Conservation (phyloP, 2,113 vertebrate genomes). For the Tetraodon nigroviridis region DNA sequence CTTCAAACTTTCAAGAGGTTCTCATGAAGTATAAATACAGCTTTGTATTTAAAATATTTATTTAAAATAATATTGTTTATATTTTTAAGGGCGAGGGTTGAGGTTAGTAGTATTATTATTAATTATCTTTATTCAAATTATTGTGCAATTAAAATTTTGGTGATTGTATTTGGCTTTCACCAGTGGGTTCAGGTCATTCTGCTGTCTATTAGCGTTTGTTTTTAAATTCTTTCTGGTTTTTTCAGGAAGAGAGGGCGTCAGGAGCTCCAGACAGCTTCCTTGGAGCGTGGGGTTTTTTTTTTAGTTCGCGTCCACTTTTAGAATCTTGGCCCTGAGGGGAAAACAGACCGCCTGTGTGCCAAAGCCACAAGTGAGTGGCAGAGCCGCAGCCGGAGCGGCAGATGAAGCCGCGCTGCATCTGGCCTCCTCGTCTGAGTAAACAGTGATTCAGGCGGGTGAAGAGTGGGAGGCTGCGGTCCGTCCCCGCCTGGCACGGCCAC, state of each 20-base stretch:
- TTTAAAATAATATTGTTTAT: too few relatives aligned
- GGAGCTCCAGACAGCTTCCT: constrained; percentile 74
- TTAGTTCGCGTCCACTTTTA: constrained; percentile 64
- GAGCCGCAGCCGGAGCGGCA: constrained; percentile 58
- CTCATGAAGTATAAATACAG: background rate
- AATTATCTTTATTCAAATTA: too few relatives aligned
- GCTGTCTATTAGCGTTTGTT: constrained; percentile 6
- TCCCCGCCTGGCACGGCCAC: constrained; percentile 42
- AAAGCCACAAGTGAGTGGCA: constrained; percentile 65
- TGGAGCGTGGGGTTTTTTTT: constrained; percentile 50
- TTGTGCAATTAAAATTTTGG: background rate
- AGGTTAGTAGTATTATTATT: too few relatives aligned
- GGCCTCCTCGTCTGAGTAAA: constrained; percentile 70
- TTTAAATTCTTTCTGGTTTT: constrained; percentile 26
- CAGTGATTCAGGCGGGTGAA: constrained; percentile 66
- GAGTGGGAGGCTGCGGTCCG: constrained; percentile 66
- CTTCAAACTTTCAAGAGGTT: too few relatives aligned
- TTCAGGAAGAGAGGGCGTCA: constrained; percentile 36
- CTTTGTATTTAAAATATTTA: background rate
- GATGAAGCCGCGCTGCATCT: constrained; percentile 56
- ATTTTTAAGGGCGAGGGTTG: too few relatives aligned
- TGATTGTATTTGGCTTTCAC: background rate
- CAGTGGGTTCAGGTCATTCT: background rate
- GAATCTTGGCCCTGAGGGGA: constrained; percentile 62
- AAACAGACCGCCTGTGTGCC: constrained; percentile 38